Conservation (phyloP, 2,888 invertebrate genomes). For the Caenorhabditis wallacei region DNA sequence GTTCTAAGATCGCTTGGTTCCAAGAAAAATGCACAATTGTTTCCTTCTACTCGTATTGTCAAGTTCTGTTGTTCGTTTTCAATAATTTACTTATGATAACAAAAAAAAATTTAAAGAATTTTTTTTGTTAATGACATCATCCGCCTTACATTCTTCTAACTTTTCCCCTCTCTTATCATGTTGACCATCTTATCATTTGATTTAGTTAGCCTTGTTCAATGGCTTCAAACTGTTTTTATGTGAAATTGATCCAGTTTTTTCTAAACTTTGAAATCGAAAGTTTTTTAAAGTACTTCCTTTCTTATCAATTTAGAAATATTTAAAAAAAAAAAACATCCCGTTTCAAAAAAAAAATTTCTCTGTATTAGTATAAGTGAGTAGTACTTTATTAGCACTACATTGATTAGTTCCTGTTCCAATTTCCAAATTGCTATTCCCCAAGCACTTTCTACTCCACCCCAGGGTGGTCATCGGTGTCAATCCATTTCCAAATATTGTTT, state of each 20-base stretch:
- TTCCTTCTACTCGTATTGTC: background rate
- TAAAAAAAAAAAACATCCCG: too few species aligned
- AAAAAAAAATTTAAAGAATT: slow-evolving; percentile 4
- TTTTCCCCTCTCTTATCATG: slow-evolving; percentile 10
- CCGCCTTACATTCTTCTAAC: slow-evolving; percentile 3
- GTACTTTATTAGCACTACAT: too few species aligned
- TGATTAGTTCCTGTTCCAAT: slow-evolving; percentile 1
- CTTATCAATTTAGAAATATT: too few species aligned
- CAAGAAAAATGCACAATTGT: background rate
- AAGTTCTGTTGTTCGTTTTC: background rate
- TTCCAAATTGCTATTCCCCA: too few species aligned
- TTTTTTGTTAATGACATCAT: slow-evolving; percentile 37
- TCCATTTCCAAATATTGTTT: slow-evolving; percentile 36
- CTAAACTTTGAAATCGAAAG: too few species aligned
- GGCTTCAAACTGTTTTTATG: too few species aligned
- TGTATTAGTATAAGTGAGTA: too few species aligned
- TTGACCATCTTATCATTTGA: slow-evolving; percentile 17
- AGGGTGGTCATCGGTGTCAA: slow-evolving; percentile 12
- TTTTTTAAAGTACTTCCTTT: too few species aligned
- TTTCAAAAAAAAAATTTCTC: too few species aligned
- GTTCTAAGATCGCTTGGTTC: slow-evolving; percentile 14
- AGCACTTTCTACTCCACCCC: too few species aligned
- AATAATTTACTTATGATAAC: background rate
- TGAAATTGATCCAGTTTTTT: too few species aligned
- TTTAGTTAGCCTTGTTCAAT: background rate